Conservation (phyloP, 2,797 vertebrate species). For the Cheirogaleus major region DNA sequence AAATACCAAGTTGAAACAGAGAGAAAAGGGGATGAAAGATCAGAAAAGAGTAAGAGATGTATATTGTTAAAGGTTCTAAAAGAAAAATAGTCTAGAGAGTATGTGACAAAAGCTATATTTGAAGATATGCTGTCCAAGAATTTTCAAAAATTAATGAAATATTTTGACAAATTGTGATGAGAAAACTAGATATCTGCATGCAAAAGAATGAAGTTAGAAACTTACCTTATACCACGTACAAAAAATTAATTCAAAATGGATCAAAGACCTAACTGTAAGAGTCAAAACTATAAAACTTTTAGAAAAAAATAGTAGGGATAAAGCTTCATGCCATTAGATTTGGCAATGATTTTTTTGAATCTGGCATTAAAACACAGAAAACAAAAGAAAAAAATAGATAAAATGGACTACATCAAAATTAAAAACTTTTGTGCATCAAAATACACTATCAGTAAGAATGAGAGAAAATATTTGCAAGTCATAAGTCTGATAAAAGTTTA, state of each 20-base stretch:
- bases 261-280: not conserved
- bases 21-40: not conserved
- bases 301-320: not conserved
- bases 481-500: not conserved
- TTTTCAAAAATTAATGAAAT: not conserved
- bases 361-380: not conserved
- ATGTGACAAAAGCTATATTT: not conserved
- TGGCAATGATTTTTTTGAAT: not conserved
- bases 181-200: not conserved
- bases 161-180: not conserved
- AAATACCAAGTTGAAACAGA: not conserved
- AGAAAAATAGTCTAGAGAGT: not conserved
- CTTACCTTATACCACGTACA: not conserved
- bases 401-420: not conserved
- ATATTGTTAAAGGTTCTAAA: not conserved
- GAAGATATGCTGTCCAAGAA: not conserved
- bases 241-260: constrained; percentile 15
- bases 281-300: not conserved
- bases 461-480: not conserved
- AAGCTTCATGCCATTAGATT: not conserved
- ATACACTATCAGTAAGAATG: not conserved
- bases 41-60: not conserved
- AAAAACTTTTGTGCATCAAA: not conserved
- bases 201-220: not conserved
- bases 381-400: not conserved